A percentile compares a stretch with the other conserved stretches of the same genome.
Conservation (phyloP, 2,113 vertebrate species). For the Pseudolaguvia tuberculata region DNA sequence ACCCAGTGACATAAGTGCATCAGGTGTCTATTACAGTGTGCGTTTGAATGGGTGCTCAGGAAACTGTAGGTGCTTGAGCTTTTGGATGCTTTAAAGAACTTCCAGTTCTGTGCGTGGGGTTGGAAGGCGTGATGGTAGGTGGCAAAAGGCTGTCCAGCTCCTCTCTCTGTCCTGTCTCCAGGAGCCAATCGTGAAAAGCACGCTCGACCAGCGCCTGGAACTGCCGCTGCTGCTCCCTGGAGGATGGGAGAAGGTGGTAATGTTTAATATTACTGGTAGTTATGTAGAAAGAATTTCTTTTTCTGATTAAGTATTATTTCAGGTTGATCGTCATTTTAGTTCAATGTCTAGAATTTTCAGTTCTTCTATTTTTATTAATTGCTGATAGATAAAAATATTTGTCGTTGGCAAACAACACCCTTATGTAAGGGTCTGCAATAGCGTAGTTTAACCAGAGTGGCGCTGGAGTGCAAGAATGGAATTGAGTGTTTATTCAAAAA, state of each 20-base stretch:
- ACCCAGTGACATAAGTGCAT: background rate
- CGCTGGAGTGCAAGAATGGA: too few species aligned
- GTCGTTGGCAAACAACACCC: too few species aligned
- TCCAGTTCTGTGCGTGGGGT: conserved; percentile 23
- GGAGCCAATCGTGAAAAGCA: conserved; percentile 89
- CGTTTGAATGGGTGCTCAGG: conserved; percentile 36
- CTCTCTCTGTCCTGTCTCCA: conserved; percentile 77
- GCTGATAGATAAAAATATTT: too few species aligned
- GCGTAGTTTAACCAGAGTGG: too few species aligned
- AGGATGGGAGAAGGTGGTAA: background rate
- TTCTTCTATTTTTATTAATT: too few species aligned
- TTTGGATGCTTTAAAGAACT: conserved; percentile 5
- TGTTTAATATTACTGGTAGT: background rate
- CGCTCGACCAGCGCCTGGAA: conserved; percentile 84
- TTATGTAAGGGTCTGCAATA: too few species aligned
- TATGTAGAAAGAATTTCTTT: too few species aligned
- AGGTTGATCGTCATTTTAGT: too few species aligned
- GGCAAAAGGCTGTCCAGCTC: conserved; percentile 88
- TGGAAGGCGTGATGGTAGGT: conserved; percentile 34
- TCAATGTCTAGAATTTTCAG: too few species aligned
- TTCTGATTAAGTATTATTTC: too few species aligned
- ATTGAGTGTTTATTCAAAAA: too few species aligned
- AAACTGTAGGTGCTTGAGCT: conserved; percentile 41
- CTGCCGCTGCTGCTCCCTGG: conserved; percentile 80
- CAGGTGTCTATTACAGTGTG: background rate